phyloP scores from a whole-genome alignment of 2,113 vertebrate species.

The Hypomesus transpacificus region DNA sequence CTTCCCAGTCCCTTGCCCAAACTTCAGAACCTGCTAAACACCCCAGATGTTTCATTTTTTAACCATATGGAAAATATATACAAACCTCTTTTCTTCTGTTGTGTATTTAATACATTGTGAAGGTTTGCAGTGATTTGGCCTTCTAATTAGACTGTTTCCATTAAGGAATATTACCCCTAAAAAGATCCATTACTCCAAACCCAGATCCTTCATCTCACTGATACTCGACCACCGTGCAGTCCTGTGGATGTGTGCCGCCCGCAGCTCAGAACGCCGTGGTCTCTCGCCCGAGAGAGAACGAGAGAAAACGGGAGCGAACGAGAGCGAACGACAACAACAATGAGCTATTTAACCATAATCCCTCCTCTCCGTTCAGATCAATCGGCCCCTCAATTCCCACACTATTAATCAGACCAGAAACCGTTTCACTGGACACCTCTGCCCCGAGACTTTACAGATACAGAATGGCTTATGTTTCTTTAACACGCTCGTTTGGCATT shows the following conservation, averaged over 20 bases:
- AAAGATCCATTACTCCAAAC: slow-evolving; percentile 61
- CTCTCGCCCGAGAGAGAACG: no score
- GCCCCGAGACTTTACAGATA: no score
- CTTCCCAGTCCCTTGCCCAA: neutral
- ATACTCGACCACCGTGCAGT: slow-evolving; percentile 54
- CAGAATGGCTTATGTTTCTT: no score
- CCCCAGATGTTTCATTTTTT: slow-evolving; percentile 69
- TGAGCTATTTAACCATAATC: no score
- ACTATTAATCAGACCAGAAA: no score
- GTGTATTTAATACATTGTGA: slow-evolving; percentile 68
- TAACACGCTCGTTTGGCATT: no score
- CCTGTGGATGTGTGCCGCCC: slow-evolving; percentile 30
- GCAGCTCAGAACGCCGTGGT: slow-evolving; percentile 28
- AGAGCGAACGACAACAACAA: no score
- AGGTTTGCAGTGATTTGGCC: slow-evolving; percentile 61
- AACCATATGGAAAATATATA: slow-evolving; percentile 67
- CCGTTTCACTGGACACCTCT: no score
- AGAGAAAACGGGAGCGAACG: no score
- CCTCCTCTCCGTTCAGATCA: no score
- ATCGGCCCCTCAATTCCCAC: no score
- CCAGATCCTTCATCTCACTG: slow-evolving; percentile 51
- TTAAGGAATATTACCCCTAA: slow-evolving; percentile 70
- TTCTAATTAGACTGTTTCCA: slow-evolving; percentile 71
- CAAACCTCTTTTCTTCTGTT: slow-evolving; percentile 52
- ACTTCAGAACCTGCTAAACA: slow-evolving; percentile 54